Conservation (phyloP, 2,113 vertebrate species). For the Aramus guarauna region DNA sequence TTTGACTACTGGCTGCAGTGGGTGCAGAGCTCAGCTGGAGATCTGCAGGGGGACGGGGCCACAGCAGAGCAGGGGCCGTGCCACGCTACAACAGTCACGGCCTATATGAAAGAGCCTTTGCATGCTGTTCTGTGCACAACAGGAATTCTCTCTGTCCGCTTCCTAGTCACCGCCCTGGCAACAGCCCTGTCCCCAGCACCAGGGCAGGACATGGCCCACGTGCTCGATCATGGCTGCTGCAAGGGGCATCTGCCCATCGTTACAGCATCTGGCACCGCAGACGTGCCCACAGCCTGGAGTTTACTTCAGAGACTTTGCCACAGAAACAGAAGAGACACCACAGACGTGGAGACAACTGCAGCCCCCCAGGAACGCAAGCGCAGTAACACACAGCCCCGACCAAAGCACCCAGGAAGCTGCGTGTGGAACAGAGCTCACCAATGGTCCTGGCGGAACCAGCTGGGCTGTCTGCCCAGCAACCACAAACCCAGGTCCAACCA, state of each 20-base stretch:
- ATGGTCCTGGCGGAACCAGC: rapidly evolving
- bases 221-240: rapidly evolving
- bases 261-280: neutral
- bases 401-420: rapidly evolving
- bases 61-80: neutral
- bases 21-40: neutral
- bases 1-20: neutral
- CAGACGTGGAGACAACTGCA: neutral
- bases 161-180: neutral
- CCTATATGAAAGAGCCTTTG: neutral
- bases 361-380: neutral
- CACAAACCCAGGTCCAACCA: neutral
- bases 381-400: rapidly evolving
- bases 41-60: neutral
- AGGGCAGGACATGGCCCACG: rapidly evolving
- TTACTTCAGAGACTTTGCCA: neutral
- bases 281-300: neutral
- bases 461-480: rapidly evolving
- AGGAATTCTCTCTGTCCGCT: rapidly evolving
- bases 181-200: neutral
- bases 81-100: rapidly evolving
- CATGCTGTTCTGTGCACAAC: neutral
- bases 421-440: rapidly evolving
- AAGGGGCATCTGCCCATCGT: neutral
- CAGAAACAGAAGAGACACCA: neutral